These are phyloP conservation scores for Drosophila diplacantha DNA, from an alignment of 2,888 invertebrate genomes.

Conservation along the genomic window DNA sequence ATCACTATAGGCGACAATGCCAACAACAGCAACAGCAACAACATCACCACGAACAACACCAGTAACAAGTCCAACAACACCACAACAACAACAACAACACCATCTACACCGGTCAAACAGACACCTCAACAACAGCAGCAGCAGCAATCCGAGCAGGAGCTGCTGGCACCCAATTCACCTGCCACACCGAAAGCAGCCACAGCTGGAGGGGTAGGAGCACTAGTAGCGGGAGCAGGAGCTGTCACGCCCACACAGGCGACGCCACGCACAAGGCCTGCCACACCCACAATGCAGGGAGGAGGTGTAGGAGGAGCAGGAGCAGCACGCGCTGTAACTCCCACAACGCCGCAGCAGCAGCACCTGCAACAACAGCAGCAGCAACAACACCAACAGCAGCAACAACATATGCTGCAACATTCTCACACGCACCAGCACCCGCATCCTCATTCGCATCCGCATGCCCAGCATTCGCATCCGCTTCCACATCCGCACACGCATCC, in stretches of 20 bases:
- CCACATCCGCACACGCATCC: conserved; percentile 43
- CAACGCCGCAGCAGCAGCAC: conserved; percentile 46
- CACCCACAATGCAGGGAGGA: conserved; percentile 51
- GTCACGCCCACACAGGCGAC: conserved; percentile 19
- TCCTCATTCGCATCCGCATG: conserved; percentile 21
- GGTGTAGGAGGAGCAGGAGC: conserved; percentile 9
- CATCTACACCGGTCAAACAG: conserved; percentile 66
- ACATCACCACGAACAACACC: conserved; percentile 46
- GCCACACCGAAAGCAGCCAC: conserved; percentile 52
- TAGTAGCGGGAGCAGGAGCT: conserved; percentile 25
- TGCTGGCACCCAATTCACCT: conserved; percentile 49
- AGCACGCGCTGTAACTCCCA: conserved; percentile 29
- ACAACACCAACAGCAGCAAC: conserved; percentile 43
- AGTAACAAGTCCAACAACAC: conserved; percentile 54
- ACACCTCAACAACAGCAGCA: conserved; percentile 46
- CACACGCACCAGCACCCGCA: conserved; percentile 43
- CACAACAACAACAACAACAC: conserved; percentile 44
- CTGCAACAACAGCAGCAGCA: conserved; percentile 33
- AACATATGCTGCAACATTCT: conserved; percentile 47
- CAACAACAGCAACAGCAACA: conserved; percentile 50
- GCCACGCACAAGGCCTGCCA: conserved; percentile 54
- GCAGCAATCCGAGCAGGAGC: conserved; percentile 40
- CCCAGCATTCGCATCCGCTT: conserved; percentile 27
- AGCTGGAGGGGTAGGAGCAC: conserved; percentile 38
- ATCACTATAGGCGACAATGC: conserved; percentile 66